A percentile compares a stretch with the other conserved stretches of the same genome.
phyloP scores from a whole-genome alignment of 2,113 vertebrate genomes.

The Cepphus grylle region DNA sequence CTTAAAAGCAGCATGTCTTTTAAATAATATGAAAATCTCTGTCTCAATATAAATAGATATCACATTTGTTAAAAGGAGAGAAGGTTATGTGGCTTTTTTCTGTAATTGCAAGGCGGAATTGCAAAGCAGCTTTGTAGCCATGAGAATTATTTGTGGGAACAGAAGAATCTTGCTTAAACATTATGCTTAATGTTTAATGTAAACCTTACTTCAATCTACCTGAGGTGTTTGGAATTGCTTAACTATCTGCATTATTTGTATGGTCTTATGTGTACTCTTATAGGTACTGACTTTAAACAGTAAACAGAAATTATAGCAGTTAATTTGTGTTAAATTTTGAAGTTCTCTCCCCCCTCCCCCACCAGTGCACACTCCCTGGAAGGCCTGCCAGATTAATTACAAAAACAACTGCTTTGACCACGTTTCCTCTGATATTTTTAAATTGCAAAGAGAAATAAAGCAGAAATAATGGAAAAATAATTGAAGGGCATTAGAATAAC shows the following conservation, averaged over 20 bases:
- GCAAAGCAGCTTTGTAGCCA: slow-evolving; percentile 37
- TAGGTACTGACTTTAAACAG: not conserved
- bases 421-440: not conserved
- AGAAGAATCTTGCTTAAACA: slow-evolving; percentile 48
- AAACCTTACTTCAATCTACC: slow-evolving; percentile 39
- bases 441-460: not conserved
- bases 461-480: slow-evolving; percentile 22
- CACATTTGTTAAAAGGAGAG: not conserved
- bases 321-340: not conserved
- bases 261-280: not conserved
- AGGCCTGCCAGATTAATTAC: not conserved
- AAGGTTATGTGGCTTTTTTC: not conserved
- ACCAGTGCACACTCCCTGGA: rapidly evolving
- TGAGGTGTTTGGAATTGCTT: slow-evolving; percentile 36
- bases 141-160: slow-evolving; percentile 40
- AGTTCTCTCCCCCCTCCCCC: not conserved
- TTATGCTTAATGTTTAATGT: slow-evolving; percentile 50
- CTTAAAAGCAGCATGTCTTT: slow-evolving; percentile 16
- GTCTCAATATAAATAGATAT: slow-evolving; percentile 23
- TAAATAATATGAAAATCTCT: slow-evolving; percentile 31
- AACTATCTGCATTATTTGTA: slow-evolving; percentile 2
- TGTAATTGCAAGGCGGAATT: not conserved
- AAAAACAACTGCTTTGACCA: slow-evolving; percentile 4
- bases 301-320: not conserved
- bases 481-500: not conserved